Evolutionary conservation across 2,888 invertebrate genomes (phyloP).

Genomic region (Melieria picta): DNA sequence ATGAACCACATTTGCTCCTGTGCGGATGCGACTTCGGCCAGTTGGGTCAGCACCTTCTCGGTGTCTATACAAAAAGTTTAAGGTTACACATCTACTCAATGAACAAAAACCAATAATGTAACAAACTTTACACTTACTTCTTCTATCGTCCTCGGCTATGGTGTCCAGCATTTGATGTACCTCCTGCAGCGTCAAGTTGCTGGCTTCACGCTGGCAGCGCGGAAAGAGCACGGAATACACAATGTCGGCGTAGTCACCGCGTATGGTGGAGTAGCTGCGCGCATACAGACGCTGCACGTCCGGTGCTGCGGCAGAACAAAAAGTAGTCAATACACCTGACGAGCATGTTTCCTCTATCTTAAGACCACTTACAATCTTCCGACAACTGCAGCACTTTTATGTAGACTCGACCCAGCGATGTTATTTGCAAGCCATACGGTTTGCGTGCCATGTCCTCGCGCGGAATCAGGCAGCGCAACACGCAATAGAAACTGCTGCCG

Average conservation of each 20-base stretch:
- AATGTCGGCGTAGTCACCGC: constrained; percentile 83
- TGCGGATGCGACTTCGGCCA: constrained; percentile 76
- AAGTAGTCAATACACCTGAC: neutral
- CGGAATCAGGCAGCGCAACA: constrained; percentile 83
- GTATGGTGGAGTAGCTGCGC: constrained; percentile 45
- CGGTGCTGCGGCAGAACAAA: constrained; percentile 55
- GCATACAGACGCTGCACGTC: constrained; percentile 62
- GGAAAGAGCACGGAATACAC: constrained; percentile 77
- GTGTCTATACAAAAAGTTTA: constrained; percentile 57
- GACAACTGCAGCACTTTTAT: constrained; percentile 81
- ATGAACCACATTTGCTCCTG: constrained; percentile 91
- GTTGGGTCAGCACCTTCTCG: constrained; percentile 73
- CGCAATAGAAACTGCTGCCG: constrained; percentile 73
- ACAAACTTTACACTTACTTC: constrained; percentile 67
- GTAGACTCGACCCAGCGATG: constrained; percentile 75
- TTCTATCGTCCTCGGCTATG: constrained; percentile 75
- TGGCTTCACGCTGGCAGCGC: constrained; percentile 65
- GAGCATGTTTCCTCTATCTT: neutral
- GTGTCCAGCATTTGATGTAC: constrained; percentile 81
- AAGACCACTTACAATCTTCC: constrained; percentile 68
- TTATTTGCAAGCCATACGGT: constrained; percentile 85
- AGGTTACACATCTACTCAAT: neutral
- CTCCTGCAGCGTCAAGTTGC: constrained; percentile 73
- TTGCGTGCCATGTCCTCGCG: constrained; percentile 80
- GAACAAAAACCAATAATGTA: neutral